Evolutionary conservation across 2,888 invertebrate genomes (phyloP).

Genomic region (Ptychoptera albimana): DNA sequence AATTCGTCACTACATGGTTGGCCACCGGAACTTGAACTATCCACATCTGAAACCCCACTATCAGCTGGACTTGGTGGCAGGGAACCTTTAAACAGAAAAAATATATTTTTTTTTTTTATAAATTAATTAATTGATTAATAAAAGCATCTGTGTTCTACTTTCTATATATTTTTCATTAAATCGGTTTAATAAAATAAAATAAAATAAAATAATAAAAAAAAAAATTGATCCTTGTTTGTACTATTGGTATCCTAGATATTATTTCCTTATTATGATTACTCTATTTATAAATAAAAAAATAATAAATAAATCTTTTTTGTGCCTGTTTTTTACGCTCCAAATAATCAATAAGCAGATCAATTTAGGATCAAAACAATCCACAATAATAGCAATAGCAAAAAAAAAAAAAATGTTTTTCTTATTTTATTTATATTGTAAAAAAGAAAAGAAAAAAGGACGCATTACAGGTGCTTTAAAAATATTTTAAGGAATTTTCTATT

Average conservation of each 20-base stretch:
- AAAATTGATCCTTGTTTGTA: not conserved
- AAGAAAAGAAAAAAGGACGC: too few species aligned
- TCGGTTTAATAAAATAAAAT: not conserved
- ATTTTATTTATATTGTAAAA: too few species aligned
- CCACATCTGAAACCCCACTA: conserved; percentile 93
- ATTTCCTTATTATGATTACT: not conserved
- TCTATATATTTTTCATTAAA: not conserved
- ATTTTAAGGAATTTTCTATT: too few species aligned
- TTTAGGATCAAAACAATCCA: too few species aligned
- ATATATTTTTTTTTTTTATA: too few species aligned
- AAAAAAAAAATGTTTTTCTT: too few species aligned
- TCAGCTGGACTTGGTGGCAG: conserved; percentile 95
- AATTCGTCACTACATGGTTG: conserved; percentile 55
- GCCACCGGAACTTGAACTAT: conserved; percentile 76
- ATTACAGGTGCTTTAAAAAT: too few species aligned
- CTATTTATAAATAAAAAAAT: too few species aligned
- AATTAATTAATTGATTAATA: not conserved
- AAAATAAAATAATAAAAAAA: not conserved
- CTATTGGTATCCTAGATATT: not conserved
- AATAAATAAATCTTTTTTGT: too few species aligned
- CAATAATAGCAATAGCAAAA: too few species aligned
- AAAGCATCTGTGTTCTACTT: not conserved
- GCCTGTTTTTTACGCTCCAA: too few species aligned
- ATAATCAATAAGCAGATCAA: too few species aligned
- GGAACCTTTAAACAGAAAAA: conserved; percentile 46